Evolutionary conservation across 2,797 vertebrate species (phyloP).

Genomic region (Sebastes vulpes): DNA sequence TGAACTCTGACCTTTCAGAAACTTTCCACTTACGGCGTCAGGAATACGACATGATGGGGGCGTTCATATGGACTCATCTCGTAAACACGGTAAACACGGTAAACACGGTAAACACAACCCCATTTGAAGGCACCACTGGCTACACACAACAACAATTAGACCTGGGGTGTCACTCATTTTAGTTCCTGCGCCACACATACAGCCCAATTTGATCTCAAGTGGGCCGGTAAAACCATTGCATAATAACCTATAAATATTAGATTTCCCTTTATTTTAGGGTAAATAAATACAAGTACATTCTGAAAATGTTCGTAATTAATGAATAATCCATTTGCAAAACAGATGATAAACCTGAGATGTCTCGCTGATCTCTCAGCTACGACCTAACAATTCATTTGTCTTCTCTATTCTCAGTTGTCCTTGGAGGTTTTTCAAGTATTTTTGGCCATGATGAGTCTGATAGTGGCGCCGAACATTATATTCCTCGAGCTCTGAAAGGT

Average conservation of each 20-base stretch:
- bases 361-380: neutral
- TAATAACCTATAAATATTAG: neutral
- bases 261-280: neutral
- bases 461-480: rapidly evolving
- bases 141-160: neutral
- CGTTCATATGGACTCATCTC: too few species aligned
- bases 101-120: too few species aligned
- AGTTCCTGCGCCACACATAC: neutral
- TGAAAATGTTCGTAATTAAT: rapidly evolving
- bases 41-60: too few species aligned
- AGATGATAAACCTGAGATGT: neutral
- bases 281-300: neutral
- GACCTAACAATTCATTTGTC: neutral
- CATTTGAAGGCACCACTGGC: too few species aligned
- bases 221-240: neutral
- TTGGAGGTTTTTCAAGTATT: too few species aligned
- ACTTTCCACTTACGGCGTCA: too few species aligned
- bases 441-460: too few species aligned
- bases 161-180: neutral
- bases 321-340: neutral
- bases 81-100: too few species aligned
- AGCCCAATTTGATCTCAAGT: too few species aligned
- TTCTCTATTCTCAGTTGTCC: neutral
- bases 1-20: too few species aligned
- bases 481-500: too few species aligned